Base-by-base conservation (phyloP, 1,140 invertebrate species). In the Bombus polaris region DNA sequence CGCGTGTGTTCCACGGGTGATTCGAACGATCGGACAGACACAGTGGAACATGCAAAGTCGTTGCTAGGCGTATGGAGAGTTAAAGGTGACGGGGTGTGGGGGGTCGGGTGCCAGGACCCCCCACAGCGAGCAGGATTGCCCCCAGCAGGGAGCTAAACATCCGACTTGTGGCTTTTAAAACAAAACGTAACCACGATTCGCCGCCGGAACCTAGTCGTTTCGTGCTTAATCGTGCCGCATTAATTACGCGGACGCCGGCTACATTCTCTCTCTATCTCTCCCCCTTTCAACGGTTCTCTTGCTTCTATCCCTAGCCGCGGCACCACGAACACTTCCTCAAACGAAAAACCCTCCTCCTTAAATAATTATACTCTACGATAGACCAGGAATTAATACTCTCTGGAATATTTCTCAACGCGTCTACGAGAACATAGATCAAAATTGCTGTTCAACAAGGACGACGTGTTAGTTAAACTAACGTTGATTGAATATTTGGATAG, bases 71-170 rank as follows among this genome's bases (percentile, higher is more conserved):
- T 57, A 89, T n/a, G 78, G 74, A 57, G 81, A 89, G 89, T 87
- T 89, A 89, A 88, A 90, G 73, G 81, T 53, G 81, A 82, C 37
- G 85, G 80, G 83, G 79, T 81, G 68, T 75, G 85, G 76, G 87
- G 83, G 85, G 87, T 76, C 80, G 89, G 90, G 85, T 90, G 83
- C 78, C 66, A 78, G 80, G 93, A 91, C 93, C 93, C 91, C 94
- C 92, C 89, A 90, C 78, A 71, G 92, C 18, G 94, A 90, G 89
- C 86, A 92, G 92, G 91, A 94, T 94, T 94, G 93, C 91, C 93
- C 93, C 89, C 93, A 94, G 94, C 93, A 92, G 93, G 94, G 91
- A 90, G 94, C 93, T 94, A 94, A 94, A 94, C 93, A 94, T 94
- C 87, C 85, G 88, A 91, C 83, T 89, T 81, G 88, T 79, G 78